Evolutionary conservation across 2,797 vertebrate genomes (phyloP).

Genomic region (Melanotaenia boesemani): DNA sequence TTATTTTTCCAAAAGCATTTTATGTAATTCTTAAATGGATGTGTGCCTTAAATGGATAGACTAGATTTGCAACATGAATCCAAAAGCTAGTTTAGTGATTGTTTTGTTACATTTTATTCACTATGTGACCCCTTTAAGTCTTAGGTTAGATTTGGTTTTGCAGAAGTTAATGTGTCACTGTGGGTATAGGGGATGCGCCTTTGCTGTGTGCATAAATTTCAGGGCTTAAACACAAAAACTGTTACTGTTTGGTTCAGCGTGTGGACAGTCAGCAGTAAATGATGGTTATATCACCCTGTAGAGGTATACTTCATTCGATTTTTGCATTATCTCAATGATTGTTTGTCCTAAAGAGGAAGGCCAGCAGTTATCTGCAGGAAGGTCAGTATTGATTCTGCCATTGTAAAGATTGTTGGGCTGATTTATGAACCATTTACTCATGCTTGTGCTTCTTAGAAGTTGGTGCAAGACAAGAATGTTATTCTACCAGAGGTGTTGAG

Average conservation of each 20-base stretch:
- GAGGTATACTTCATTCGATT: conserved; percentile 42
- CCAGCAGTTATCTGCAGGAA: conserved; percentile 46
- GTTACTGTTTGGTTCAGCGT: neutral
- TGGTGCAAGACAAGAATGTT: conserved; percentile 18
- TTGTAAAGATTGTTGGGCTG: conserved; percentile 41
- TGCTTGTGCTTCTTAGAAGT: conserved; percentile 39
- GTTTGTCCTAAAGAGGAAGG: conserved; percentile 53
- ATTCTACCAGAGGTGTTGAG: conserved; percentile 32
- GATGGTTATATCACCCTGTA: conserved; percentile 1
- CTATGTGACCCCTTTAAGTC: conserved; percentile 46
- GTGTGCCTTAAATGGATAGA: conserved; percentile 43
- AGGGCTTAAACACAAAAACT: neutral
- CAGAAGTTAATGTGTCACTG: conserved; percentile 42
- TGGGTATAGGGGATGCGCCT: conserved; percentile 38
- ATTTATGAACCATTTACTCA: conserved; percentile 56
- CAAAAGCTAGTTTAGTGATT: conserved; percentile 31
- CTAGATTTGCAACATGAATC: conserved; percentile 28
- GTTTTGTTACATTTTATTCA: conserved; percentile 33
- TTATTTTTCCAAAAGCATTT: conserved; percentile 62
- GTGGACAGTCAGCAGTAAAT: conserved; percentile 15
- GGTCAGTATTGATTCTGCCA: conserved; percentile 46
- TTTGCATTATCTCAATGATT: conserved; percentile 49
- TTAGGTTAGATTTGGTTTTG: conserved; percentile 37
- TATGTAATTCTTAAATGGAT: conserved; percentile 63
- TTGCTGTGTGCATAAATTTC: conserved; percentile 21